A percentile compares a stretch with the other conserved stretches of the same genome.
phyloP scores from a whole-genome alignment of 2,797 vertebrate species.

The Lutjanus argentimaculatus region DNA sequence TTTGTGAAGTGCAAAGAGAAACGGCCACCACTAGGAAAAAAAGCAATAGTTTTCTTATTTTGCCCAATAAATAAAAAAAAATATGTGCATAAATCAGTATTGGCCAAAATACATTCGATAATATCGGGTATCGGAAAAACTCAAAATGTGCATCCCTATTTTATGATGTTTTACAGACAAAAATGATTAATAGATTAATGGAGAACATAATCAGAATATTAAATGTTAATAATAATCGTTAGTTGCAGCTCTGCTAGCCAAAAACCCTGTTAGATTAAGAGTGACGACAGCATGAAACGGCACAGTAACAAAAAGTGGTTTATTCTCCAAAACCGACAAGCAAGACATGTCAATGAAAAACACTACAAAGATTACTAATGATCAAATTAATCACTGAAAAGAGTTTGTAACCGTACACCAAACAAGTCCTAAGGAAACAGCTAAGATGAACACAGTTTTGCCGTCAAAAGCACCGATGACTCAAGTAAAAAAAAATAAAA shows the following conservation, averaged over 20 bases:
- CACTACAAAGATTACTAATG: slow-evolving; percentile 66
- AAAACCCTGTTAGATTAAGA: neutral
- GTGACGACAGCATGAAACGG: slow-evolving; percentile 33
- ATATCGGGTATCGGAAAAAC: too few relatives aligned
- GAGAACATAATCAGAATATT: neutral
- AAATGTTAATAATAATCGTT: neutral
- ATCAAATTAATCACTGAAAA: slow-evolving; percentile 55
- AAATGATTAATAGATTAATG: too few relatives aligned
- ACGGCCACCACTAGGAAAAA: too few relatives aligned
- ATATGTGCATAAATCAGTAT: too few relatives aligned
- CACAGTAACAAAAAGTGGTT: slow-evolving; percentile 80
- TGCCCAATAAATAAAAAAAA: too few relatives aligned
- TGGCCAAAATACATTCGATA: too few relatives aligned
- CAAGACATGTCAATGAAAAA: slow-evolving; percentile 71
- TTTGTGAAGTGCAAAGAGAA: too few relatives aligned
- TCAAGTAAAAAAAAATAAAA: slow-evolving; percentile 4
- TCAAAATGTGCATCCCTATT: too few relatives aligned
- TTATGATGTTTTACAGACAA: neutral
- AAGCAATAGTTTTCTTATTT: too few relatives aligned
- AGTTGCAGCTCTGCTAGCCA: neutral
- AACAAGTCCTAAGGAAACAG: slow-evolving; percentile 51
- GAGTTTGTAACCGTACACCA: slow-evolving; percentile 47
- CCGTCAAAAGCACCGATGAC: slow-evolving; percentile 35
- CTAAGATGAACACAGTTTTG: slow-evolving; percentile 40
- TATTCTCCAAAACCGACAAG: slow-evolving; percentile 81